Evolutionary conservation across 2,888 invertebrate species (phyloP), one percentile per base, ranked within the genome.

Genomic region (Diarsia dahlii): DNA sequence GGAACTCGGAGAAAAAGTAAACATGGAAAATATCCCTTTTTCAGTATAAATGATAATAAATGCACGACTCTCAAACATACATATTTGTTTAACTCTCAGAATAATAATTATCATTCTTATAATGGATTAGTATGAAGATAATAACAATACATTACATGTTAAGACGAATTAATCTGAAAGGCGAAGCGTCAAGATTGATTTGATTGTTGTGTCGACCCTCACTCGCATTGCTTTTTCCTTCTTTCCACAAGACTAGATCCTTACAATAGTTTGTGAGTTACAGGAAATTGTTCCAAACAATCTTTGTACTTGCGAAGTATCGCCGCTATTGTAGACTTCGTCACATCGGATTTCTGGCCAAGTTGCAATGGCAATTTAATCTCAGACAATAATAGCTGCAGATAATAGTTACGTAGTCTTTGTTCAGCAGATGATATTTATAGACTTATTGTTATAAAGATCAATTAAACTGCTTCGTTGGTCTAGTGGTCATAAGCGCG

Each of bases 271-370:
- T 70, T 18, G 23, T 9, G 56, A 76, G 66, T 74, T 46, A 66
- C 46, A 50, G 39, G 68, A 64, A 52, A 76, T 68, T 20, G 23
- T 48, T 54, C 20, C 52, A 54, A 73, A 83, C 56, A 62, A 79
- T 62, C 46, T 54, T 60, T 60, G 67, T 64, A 68, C 6, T 83
- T 52, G 9, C 50, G 13, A 72, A 72, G 60, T 65, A 72, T 81
- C 34, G 20, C n/a, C 6, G 73, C 54, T 58, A 60, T 72, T 63
- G 46, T 69, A 8, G 13, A 78, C 46, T 23, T 28, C 8, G 18
- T 28, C 54, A 23, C 46, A 63, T 18, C 58, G 45, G 23, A 69
- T 65, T 65, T 76, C 64, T 60, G 70, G 13, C 3, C 56, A 54
- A 64, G 50, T 58, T 8, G n/a, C n/a, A n/a, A n/a, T n/a, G 56